Conservation (phyloP, 2,797 vertebrate species). For the Myotis daubentonii region DNA sequence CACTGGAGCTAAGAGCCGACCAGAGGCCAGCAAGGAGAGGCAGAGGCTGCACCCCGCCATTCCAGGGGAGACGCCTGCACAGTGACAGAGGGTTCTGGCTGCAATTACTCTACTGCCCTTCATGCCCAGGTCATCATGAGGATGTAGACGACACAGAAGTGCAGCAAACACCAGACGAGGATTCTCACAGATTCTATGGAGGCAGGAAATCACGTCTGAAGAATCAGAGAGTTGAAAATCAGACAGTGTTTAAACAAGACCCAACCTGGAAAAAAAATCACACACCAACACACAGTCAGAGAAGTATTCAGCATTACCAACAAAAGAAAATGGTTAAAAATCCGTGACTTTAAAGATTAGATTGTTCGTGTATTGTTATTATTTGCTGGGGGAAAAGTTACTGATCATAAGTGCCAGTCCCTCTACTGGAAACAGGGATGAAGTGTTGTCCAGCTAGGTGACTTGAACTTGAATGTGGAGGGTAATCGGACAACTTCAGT, state of each 20-base stretch:
- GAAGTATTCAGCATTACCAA: not conserved
- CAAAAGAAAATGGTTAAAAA: not conserved
- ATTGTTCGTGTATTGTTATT: not conserved
- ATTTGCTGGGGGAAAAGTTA: not conserved
- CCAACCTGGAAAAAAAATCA: slow-evolving; percentile 21
- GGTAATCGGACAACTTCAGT: not conserved
- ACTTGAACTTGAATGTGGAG: not conserved
- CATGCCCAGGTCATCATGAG: not conserved
- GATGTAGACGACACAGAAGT: not conserved
- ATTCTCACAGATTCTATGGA: slow-evolving; percentile 12
- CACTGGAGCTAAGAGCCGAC: not conserved
- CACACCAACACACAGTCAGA: not conserved
- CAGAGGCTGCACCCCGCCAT: not conserved
- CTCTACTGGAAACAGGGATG: not conserved
- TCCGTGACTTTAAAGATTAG: not conserved
- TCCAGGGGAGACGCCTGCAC: not conserved
- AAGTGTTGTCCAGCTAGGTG: not conserved
- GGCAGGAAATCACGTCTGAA: not conserved
- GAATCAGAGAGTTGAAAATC: not conserved
- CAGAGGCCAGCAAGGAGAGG: not conserved
- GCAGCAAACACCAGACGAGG: not conserved
- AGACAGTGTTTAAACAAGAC: not conserved
- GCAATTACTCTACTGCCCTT: not conserved
- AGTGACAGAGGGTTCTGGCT: not conserved
- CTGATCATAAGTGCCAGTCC: not conserved